Conservation (phyloP, 2,797 vertebrate genomes). For the Kryptolebias ocellatus region DNA sequence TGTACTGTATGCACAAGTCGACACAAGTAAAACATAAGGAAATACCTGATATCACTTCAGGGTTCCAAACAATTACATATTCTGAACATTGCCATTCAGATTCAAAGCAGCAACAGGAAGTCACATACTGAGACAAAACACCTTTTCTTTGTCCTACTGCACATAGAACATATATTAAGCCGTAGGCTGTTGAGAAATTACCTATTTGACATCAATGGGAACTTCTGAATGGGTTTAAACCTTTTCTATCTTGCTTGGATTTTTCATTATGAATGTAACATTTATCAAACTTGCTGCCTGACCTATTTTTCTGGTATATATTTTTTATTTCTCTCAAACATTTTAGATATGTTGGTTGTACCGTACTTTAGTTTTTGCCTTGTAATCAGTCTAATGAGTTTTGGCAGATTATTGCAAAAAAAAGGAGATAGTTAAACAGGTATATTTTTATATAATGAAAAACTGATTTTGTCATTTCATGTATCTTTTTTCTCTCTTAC, state of each 20-base stretch:
- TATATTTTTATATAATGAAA: constrained; percentile 26
- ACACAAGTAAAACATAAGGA: too few relatives aligned
- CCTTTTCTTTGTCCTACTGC: too few relatives aligned
- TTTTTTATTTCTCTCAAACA: constrained; percentile 25
- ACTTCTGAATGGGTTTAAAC: neutral
- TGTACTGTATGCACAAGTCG: too few relatives aligned
- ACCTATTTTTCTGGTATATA: neutral
- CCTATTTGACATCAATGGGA: too few relatives aligned
- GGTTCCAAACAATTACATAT: too few relatives aligned
- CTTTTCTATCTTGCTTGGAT: neutral
- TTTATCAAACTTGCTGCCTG: constrained; percentile 3
- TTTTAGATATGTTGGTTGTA: constrained; percentile 19
- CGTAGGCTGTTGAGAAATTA: too few relatives aligned
- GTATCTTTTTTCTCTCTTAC: constrained; percentile 31
- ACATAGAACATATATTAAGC: too few relatives aligned
- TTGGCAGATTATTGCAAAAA: constrained; percentile 19
- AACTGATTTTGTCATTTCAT: constrained; percentile 30
- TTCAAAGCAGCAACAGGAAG: too few relatives aligned
- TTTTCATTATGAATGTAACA: neutral
- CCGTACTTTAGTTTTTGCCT: constrained; percentile 3
- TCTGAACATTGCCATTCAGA: too few relatives aligned
- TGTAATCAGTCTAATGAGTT: constrained; percentile 44
- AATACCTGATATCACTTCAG: too few relatives aligned
- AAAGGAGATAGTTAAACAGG: constrained; percentile 31
- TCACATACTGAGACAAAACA: too few relatives aligned